Conservation (phyloP, 2,797 vertebrate species). For the Myotis daubentonii region DNA sequence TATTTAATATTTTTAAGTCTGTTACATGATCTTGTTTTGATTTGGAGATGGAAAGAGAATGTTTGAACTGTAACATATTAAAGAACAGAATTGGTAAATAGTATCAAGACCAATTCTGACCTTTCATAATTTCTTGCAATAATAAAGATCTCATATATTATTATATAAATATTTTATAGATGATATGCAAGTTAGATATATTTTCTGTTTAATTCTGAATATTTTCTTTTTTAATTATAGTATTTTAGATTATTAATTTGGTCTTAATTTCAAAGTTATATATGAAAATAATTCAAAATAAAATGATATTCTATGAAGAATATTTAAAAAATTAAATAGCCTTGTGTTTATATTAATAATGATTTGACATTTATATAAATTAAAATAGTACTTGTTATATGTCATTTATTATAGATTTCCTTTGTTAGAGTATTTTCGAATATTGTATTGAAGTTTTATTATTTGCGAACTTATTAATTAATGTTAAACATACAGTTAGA, state of each 20-base stretch:
- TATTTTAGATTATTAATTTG: conserved; percentile 36
- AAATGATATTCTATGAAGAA: conserved; percentile 30
- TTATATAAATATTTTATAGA: conserved; percentile 2
- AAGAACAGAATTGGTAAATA: conserved; percentile 1
- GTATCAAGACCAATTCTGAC: background rate
- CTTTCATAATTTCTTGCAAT: background rate
- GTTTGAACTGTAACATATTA: background rate
- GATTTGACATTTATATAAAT: conserved; percentile 10
- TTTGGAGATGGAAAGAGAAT: conserved; percentile 16
- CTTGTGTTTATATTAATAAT: conserved; percentile 42
- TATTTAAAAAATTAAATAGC: conserved; percentile 22
- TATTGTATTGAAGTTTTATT: conserved; percentile 12
- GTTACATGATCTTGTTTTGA: conserved; percentile 1
- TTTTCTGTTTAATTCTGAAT: conserved; percentile 38
- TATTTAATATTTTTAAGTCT: conserved; percentile 16
- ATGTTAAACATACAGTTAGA: background rate
- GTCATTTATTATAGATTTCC: background rate
- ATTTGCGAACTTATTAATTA: background rate
- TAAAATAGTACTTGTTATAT: background rate
- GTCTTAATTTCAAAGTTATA: background rate
- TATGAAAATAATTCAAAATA: conserved; percentile 50
- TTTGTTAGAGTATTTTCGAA: background rate
- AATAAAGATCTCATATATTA: background rate
- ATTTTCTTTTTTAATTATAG: background rate
- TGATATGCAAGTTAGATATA: background rate